Percentiles rank a stretch among this genome's conserved stretches.
Conservation (phyloP, 2,888 invertebrate species). For the Neoscelio sp. region DNA sequence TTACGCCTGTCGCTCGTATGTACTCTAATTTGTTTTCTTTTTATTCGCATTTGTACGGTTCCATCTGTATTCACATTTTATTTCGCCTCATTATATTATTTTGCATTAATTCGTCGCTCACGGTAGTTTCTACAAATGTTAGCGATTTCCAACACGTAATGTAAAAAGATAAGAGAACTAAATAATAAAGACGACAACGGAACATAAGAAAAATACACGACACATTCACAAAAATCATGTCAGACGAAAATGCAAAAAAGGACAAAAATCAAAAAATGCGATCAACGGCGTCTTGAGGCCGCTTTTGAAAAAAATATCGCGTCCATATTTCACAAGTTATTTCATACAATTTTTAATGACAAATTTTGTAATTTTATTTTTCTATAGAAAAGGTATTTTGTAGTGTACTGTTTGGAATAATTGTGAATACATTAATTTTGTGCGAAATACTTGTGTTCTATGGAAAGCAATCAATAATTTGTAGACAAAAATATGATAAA, state of each 20-base stretch:
- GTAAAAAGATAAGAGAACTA: conserved; percentile 45
- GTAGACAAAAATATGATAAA: conserved; percentile 52
- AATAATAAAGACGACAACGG: conserved; percentile 65
- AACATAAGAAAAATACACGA: conserved; percentile 65
- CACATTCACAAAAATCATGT: conserved; percentile 73
- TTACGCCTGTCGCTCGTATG: conserved; percentile 59
- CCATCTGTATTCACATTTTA: conserved; percentile 68
- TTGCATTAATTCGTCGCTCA: conserved; percentile 35
- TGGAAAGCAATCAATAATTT: conserved; percentile 56
- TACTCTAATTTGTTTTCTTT: conserved; percentile 29
- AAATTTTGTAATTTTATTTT: neutral
- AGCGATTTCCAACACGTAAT: conserved; percentile 32
- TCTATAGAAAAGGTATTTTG: conserved; percentile 6
- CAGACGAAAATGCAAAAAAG: conserved; percentile 70
- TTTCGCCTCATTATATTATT: conserved; percentile 58
- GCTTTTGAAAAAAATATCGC: conserved; percentile 69
- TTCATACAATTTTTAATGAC: conserved; percentile 3
- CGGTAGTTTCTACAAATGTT: conserved; percentile 44
- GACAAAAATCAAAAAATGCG: conserved; percentile 77
- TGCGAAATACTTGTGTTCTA: conserved; percentile 64
- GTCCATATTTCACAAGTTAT: conserved; percentile 65
- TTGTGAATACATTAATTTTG: conserved; percentile 48
- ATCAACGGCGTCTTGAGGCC: conserved; percentile 77
- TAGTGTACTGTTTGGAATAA: conserved; percentile 14
- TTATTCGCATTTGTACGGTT: conserved; percentile 35